Evolutionary conservation across 53 echinoderm and acorn worm genomes (phyloP).

Genomic region (Glandiceps talaboti): DNA sequence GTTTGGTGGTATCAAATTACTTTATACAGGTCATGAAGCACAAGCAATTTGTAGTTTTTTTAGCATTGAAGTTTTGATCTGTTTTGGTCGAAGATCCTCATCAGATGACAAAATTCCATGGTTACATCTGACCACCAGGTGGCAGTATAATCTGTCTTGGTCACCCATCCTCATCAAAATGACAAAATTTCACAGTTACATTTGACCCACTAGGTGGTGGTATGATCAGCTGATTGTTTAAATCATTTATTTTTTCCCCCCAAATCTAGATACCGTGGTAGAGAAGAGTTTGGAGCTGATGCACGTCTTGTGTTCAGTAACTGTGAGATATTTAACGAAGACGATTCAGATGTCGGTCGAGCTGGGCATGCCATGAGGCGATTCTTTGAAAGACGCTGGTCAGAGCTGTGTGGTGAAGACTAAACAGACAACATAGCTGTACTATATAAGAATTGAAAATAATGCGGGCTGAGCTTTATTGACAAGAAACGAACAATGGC

Average conservation of each 20-base stretch:
- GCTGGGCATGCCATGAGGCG: conserved; percentile 84
- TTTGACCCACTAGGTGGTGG: neutral
- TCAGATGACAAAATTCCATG: neutral
- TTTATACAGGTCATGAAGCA: no score
- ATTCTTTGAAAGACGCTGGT: conserved; percentile 93
- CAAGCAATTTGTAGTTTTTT: no score
- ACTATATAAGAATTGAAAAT: no score
- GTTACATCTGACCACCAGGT: no score
- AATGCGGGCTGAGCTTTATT: no score
- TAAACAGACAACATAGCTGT: no score
- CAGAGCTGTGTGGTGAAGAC: conserved; percentile 25
- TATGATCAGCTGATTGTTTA: no score
- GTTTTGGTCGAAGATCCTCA: no score
- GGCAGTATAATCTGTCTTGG: neutral
- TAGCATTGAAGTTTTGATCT: no score
- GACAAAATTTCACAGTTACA: neutral
- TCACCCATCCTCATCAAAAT: neutral
- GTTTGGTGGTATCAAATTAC: no score
- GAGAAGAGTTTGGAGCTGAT: conserved; percentile 84
- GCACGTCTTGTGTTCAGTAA: conserved; percentile 86
- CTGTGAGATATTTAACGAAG: conserved; percentile 98
- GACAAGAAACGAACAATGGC: no score
- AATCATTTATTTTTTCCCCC: no score
- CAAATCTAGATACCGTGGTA: conserved; percentile 46
- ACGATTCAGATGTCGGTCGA: conserved; percentile 92